Evolutionary conservation across 2,888 invertebrate genomes (phyloP), one percentile per base, ranked within the genome.

Genomic region (Drosophila prolongata): DNA sequence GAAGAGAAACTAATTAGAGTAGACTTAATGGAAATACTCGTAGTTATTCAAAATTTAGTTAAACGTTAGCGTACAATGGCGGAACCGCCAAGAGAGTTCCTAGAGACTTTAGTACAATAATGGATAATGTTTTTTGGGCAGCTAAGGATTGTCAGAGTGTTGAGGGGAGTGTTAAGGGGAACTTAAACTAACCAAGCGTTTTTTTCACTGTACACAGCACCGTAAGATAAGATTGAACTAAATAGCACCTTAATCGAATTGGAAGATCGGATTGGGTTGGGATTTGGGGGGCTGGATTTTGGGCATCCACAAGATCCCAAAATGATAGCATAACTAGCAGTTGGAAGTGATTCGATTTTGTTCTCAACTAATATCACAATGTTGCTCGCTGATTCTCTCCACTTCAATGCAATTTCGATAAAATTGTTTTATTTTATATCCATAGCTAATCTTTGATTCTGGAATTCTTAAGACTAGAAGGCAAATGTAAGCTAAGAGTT

Each of bases 281-380:
- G 49, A 30, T 6, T 24, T 24, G 8, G 43, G 10, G 47, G 56
- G 9, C n/a, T 11, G 11, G n/a, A 60, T 14, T 78, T 56, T 57
- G 49, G 27, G 47, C 44, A 37, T 59, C 49, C 30, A 50, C 16
- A 11, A 6, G 27, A 19, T 16, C 50, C 58, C 38, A 69, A 74
- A 83, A 83, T 82, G 47, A 82, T 86, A 79, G 73, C 52, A 35
- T 52, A 80, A 86, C 55, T 78, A 88, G 87, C 89, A 65, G 43
- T 71, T 86, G 87, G 89, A 87, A 88, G 87, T 88, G 87, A 85
- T 79, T 75, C 50, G 89, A 88, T 84, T 88, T 84, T 73, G 84
- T 81, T 89, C 79, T 77, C 85, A 87, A 87, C 89, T 87, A 87
- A 87, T 87, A 87, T 87, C 87, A 87, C 87, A 87, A 83, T 89